phyloP scores from a whole-genome alignment of 2,113 vertebrate species.

The Istiophorus platypterus region DNA sequence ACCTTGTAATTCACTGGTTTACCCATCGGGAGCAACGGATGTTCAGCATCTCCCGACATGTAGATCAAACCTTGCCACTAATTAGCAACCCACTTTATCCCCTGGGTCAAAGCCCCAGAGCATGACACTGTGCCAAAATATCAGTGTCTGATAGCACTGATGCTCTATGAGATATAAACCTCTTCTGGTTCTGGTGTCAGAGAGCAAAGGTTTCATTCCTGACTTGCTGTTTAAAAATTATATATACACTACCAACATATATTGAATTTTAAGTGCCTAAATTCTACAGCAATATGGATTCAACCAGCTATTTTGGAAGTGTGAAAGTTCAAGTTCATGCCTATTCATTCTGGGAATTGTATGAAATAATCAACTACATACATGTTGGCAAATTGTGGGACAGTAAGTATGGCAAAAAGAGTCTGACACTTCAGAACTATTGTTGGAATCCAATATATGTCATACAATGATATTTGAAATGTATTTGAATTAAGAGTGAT shows the following conservation, averaged over 20 bases:
- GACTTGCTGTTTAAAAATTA: too few relatives aligned
- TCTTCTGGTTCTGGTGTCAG: not conserved
- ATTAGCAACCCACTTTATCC: not conserved
- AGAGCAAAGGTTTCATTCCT: too few relatives aligned
- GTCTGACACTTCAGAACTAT: not conserved
- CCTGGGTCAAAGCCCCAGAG: not conserved
- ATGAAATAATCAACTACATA: not conserved
- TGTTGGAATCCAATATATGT: not conserved
- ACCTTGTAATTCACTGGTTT: not conserved
- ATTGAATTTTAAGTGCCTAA: not conserved
- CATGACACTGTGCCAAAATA: not conserved
- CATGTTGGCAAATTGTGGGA: too few relatives aligned
- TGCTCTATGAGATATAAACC: not conserved
- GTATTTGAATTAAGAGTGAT: not conserved
- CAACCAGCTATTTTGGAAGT: not conserved
- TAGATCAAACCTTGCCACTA: not conserved
- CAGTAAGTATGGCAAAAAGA: not conserved
- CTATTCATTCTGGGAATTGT: not conserved
- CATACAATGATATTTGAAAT: not conserved
- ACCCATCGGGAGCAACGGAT: not conserved
- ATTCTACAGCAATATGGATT: not conserved
- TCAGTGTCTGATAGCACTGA: not conserved
- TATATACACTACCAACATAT: not conserved
- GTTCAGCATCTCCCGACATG: not conserved
- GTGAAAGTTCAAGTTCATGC: not conserved